Base-by-base conservation (phyloP, 37 sponge, comb jelly and placozoan species). In the Hexactinellida sp. region DNA sequence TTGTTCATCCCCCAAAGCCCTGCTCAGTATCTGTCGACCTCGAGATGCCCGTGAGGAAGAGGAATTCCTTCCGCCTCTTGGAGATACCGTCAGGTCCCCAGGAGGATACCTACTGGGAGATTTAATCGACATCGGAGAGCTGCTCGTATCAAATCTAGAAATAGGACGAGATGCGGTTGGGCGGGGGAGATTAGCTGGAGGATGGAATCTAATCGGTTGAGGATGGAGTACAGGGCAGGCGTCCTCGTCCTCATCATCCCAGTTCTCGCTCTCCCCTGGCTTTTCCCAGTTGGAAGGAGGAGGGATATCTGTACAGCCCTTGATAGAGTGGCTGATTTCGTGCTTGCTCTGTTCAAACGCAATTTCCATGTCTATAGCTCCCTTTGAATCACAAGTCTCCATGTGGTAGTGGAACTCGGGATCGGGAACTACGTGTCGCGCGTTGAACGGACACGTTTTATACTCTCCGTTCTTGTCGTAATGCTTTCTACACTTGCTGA, bases 401-500 rank as follows among this genome's bases (percentile, higher is more conserved):
- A 92, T 37, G 52, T 92, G 92, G 38, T 84, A 84, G 0, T 83
- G 76, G 38, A 55, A 86, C 51, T 89, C 92, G 25, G 82, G 82
- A 35, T 9, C 47, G 0, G 88, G 88, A 13, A 92, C 55, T 35
- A 92, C 84, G 84, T 92, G 93, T 1, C 91, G 88, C 0, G 87
- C 89, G 55, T 92, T 92, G 88, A 90, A 90, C 1, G 91, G 91
- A 87, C 93, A 92, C 0, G 39, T 54, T 41, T 41, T 55, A 63
- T 84, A 92, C 25, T 90, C 76, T 24, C 39, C 41, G 28, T 0
- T 37, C 34, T 36, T 25, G 24, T 39, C 82, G 55, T 92, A 88
- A 87, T 92, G 63, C 82, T 91, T 91, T 32, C 86, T 38, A 84
- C 95, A 95, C 52, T 95, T 95, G 1, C 88, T 89, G 85, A 95